Percentiles rank a stretch among this genome's conserved stretches.
These are phyloP conservation scores for Chromobotia macracanthus DNA, from an alignment of 2,797 vertebrate species.

Conservation along the genomic window DNA sequence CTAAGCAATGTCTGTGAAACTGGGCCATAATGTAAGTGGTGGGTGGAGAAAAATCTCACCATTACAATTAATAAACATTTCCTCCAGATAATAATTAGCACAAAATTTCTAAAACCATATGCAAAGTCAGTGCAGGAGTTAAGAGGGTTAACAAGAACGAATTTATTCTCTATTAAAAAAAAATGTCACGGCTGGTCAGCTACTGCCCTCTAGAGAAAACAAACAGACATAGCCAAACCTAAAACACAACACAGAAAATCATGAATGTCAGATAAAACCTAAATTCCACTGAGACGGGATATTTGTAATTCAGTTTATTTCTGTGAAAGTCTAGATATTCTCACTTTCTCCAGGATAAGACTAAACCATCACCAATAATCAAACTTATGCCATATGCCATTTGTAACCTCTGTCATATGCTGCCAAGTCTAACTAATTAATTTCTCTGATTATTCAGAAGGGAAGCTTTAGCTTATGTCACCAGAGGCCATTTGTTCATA, in stretches of 20 bases:
- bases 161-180: not conserved
- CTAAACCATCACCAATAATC: constrained; percentile 10
- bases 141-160: not conserved
- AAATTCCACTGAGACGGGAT: not conserved
- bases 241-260: no score
- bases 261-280: not conserved
- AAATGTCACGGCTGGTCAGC: constrained; percentile 2
- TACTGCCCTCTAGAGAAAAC: constrained; percentile 50
- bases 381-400: constrained; percentile 63
- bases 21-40: no score
- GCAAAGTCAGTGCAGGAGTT: not conserved
- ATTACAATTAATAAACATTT: no score
- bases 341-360: constrained; percentile 38
- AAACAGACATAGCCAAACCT: not conserved
- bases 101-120: no score
- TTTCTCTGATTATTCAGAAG: constrained; percentile 57
- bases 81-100: no score
- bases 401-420: constrained; percentile 50
- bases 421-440: constrained; percentile 60
- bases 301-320: constrained; percentile 9
- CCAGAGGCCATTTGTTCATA: constrained; percentile 58
- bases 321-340: not conserved
- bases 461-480: constrained; percentile 50
- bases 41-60: no score
- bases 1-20: no score